Base-by-base conservation (phyloP, 37 sponge, comb jelly and placozoan genomes). In the Tethya wilhelma region DNA sequence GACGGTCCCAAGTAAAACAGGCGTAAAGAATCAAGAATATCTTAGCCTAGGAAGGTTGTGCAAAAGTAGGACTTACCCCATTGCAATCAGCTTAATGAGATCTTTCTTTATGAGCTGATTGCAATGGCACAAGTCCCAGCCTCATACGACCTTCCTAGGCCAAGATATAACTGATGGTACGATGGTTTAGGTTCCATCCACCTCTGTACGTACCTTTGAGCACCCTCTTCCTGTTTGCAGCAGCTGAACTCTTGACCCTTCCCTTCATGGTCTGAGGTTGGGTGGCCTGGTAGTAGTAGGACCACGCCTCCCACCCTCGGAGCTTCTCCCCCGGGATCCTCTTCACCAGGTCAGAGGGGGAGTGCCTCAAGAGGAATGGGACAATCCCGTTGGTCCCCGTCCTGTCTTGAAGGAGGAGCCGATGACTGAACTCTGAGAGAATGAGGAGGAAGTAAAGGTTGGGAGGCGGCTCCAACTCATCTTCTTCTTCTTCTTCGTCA, bases 351-450 rank as follows among this genome's bases (percentile, higher is more conserved):
- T 43, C 67, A 29, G 67, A 43, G 5, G 56, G 57, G 28, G 75
- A 76, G 38, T 75, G 69, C 42, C 40, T 40, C 49, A 71, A 44
- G 44, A 84, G 85, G 29, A 69, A 84, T 22, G 67, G 64, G 3
- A 77, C 32, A 1, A 94, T 80, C 59, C 95, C 98, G 31, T 81
- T 87, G 34, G 85, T 75, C 19, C 97, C 92, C 56, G 64, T 68
- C 73, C 90, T 84, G 73, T 97, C 98, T 2, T 90, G 86, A 34
- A 85, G 89, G 43, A 97, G 64, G n/a, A 97, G 87, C 14, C 90
- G 93, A 70, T 84, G 79, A 39, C 87, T 80, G 68, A 94, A 94
- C 79, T 94, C 98, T 6, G 85, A 57, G 11, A 97, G 64, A 7
- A 97, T 64, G 20, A 90, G 88, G 7, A 97, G 90, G 84, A 97